Percentiles rank a stretch among this genome's conserved stretches.
These are phyloP conservation scores for Clepsis dumicolana DNA, from an alignment of 2,888 invertebrate species.

Conservation along the genomic window DNA sequence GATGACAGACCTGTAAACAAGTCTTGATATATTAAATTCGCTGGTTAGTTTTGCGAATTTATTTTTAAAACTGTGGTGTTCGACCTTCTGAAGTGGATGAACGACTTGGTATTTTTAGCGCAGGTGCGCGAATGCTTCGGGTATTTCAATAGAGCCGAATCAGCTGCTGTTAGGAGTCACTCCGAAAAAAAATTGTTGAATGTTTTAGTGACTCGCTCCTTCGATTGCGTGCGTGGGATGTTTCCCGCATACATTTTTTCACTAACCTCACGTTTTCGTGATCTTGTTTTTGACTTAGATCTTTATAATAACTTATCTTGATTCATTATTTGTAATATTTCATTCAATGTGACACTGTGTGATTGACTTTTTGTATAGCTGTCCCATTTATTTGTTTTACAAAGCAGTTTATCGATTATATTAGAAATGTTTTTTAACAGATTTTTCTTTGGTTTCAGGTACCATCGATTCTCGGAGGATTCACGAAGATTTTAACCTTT, in stretches of 20 bases:
- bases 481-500: background rate
- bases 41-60: conserved; percentile 44
- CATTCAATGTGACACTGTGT: no score
- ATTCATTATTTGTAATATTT: no score
- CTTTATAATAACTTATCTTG: no score
- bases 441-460: conserved; percentile 4
- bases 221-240: background rate
- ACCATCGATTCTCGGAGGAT: background rate
- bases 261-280: background rate
- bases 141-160: conserved; percentile 55
- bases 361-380: no score
- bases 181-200: conserved; percentile 9
- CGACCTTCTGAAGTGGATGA: conserved; percentile 67
- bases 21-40: conserved; percentile 49
- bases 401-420: background rate
- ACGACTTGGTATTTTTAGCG: conserved; percentile 80
- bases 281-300: background rate
- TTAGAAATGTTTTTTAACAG: no score
- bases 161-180: conserved; percentile 34
- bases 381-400: no score
- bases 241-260: background rate
- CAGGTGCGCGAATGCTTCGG: conserved; percentile 64
- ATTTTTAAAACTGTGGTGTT: conserved; percentile 41
- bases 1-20: conserved; percentile 76
- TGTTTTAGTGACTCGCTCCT: background rate